Evolutionary conservation across 2,888 invertebrate species (phyloP), one percentile per base, ranked within the genome.

Genomic region (Cinara cedri): DNA sequence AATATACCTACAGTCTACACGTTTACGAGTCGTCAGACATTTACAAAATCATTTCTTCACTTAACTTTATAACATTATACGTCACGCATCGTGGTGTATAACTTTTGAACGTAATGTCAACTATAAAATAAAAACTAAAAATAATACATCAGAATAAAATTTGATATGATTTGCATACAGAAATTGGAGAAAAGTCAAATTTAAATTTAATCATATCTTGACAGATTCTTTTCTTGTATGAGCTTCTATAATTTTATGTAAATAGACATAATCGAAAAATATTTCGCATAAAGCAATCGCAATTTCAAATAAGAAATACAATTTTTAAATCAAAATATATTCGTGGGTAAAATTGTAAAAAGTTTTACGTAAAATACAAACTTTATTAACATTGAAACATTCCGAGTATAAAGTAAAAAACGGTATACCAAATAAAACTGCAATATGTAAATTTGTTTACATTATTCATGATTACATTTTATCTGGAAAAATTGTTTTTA

Each of bases 221-320:
- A 34, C 26, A 49, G 9, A 62, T 62, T 51, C 21, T 51, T 51
- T 21, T 51, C 34, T 34, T 21, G 34, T 34, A 34, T 34, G 6
- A 16, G n/a, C n/a, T n/a, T 72, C 34, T 63, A 21, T 72, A 34
- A 72, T 51, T 72, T 72, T 72, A 72, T 72, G 72, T 60, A 72
- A 72, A 62, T 51, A 72, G 2, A 72, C 14, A 26, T 34, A 49
- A 72, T 26, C 26, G 49, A 21, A 46, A n/a, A 60, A 72, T 62
- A 49, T 14, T 49, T 49, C 26, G 34, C 24, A 24, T 72, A 46
- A 46, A 60, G 14, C 51, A 14, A 72, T 19, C 19, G 10, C 49
- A 51, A 62, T 51, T 9, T 14, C 14, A 26, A 49, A 62, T 26
- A 26, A 26, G 6, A 60, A 72, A 62, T 34, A 46, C 19, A 34